Evolutionary conservation across 1,140 invertebrate genomes (phyloP).

Genomic region (Conus ventricosus): DNA sequence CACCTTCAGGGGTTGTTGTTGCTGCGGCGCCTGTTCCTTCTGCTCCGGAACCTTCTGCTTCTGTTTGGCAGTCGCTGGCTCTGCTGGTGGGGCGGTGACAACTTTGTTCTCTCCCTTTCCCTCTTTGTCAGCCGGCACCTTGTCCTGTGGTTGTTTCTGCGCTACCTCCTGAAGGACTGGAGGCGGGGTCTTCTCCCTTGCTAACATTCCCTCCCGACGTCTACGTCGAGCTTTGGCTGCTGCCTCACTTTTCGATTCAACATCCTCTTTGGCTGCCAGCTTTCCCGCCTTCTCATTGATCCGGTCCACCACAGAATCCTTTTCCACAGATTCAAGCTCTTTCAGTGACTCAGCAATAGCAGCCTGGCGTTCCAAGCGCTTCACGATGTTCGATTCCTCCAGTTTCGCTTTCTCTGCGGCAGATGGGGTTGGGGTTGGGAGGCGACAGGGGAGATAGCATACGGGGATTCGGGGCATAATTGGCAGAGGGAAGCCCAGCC

Average conservation of each 20-base stretch:
- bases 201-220: slow-evolving; percentile 5
- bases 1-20: background rate
- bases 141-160: background rate
- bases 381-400: slow-evolving; percentile 14
- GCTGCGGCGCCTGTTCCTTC: background rate
- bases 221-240: slow-evolving; percentile 17
- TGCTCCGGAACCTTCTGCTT: background rate
- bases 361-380: slow-evolving; percentile 13
- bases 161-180: background rate
- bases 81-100: background rate
- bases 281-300: background rate
- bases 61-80: background rate
- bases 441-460: background rate
- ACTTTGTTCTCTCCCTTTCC: background rate
- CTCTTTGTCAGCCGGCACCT: background rate
- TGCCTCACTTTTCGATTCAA: background rate
- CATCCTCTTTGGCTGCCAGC: background rate
- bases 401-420: background rate
- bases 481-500: slow-evolving; percentile 17
- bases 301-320: background rate
- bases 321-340: background rate
- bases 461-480: background rate
- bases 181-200: slow-evolving; percentile 26
- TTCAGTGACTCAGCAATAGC: background rate
- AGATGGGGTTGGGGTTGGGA: background rate